Base-by-base conservation (phyloP, 2,113 vertebrate species). In the Odontophorus gujanensis region DNA sequence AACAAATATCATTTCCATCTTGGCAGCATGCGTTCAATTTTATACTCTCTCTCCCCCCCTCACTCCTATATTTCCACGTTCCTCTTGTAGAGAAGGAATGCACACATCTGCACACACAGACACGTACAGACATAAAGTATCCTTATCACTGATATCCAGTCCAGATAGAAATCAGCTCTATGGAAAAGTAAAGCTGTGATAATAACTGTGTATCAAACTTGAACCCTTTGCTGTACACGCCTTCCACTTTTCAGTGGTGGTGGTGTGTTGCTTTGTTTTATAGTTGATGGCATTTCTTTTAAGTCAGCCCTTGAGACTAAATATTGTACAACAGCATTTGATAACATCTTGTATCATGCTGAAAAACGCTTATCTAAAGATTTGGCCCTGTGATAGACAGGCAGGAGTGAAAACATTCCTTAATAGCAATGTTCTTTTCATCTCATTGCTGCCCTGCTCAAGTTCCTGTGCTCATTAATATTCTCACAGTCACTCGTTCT, bases 301-400 rank as follows among this genome's bases (percentile, higher is more conserved):
- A 98, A 98, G 98, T 95, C 90, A 91, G 96, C 97, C 97, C 96
- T 96, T 97, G 96, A 97, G 98, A 98, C 97, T 98, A 98, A 98
- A 98, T 97, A 98, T 97, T 98, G 97, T 97, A 96, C 97, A 97
- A 96, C 96, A 95, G 94, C 85, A 67, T 98, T 98, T 98, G 98
- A 98, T 98, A 98, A 98, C 96, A 98, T 98, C 98, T 98, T 95
- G 97, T 97, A 98, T 98, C 97, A 97, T 97, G 97, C 97, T 98
- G 95, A 50, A 96, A 97, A 98, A 94, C 95, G 94, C 97, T 98
- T 98, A 98, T 99, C 97, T 97, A 95, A 94, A 98, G 98, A 98
- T 98, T 97, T 79, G 95, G 95, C 95, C 97, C 94, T 83, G 83
- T 97, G 96, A 98, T 98, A 98, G 97, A 91, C 91, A 95, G 90